phyloP scores from a whole-genome alignment of 2,113 vertebrate genomes.

The Elachura formosa region DNA sequence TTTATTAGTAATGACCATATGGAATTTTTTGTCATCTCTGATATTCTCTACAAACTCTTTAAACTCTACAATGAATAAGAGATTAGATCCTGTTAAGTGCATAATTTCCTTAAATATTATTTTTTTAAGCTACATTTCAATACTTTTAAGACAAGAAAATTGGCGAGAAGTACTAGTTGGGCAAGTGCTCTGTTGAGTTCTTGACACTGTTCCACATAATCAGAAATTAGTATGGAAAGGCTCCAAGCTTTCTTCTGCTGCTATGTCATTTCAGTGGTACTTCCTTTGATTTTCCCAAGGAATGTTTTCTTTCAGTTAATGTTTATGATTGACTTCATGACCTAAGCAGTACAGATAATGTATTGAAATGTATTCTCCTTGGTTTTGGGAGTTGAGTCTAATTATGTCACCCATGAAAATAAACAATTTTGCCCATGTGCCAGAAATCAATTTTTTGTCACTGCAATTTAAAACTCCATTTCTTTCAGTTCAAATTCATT shows the following conservation, averaged over 20 bases:
- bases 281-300: conserved; percentile 70
- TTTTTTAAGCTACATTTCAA: neutral
- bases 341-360: conserved; percentile 53
- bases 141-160: conserved; percentile 1
- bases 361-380: conserved; percentile 65
- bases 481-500: conserved; percentile 60
- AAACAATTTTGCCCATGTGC: conserved; percentile 65
- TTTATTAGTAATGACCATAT: neutral
- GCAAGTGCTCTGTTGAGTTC: neutral
- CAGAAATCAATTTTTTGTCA: conserved; percentile 69
- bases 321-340: conserved; percentile 55
- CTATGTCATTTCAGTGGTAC: conserved; percentile 63
- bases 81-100: neutral
- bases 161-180: conserved; percentile 32
- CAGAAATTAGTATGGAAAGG: conserved; percentile 61
- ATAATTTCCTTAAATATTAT: neutral
- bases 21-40: neutral
- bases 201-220: conserved; percentile 65
- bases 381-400: conserved; percentile 61
- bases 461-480: conserved; percentile 51
- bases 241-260: conserved; percentile 58
- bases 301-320: conserved; percentile 71
- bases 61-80: neutral
- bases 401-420: conserved; percentile 71
- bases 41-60: neutral